phyloP scores from a whole-genome alignment of 2,888 invertebrate species.

The Cephonodes hylas region DNA sequence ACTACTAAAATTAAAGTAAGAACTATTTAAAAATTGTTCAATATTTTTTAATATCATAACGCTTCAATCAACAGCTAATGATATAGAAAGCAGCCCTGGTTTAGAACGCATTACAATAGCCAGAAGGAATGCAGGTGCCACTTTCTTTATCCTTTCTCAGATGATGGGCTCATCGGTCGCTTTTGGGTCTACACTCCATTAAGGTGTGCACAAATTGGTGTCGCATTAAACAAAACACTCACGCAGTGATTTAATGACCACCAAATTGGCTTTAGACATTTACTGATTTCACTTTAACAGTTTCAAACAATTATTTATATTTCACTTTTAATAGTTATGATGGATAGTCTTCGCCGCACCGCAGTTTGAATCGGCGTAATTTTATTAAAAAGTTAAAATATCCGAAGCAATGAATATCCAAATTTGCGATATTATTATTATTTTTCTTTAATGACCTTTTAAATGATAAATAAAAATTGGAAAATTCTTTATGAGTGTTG shows the following conservation, averaged over 20 bases:
- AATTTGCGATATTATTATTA: too few relatives aligned
- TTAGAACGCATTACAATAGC: slow-evolving; percentile 24
- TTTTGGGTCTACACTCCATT: slow-evolving; percentile 15
- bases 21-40: too few relatives aligned
- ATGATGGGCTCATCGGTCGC: slow-evolving; percentile 9
- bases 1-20: too few relatives aligned
- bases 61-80: neutral
- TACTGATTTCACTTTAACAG: slow-evolving; percentile 10
- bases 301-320: too few relatives aligned
- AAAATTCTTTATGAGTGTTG: too few relatives aligned
- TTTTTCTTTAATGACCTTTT: too few relatives aligned
- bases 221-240: slow-evolving; percentile 11
- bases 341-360: too few relatives aligned
- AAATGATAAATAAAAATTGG: too few relatives aligned
- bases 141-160: slow-evolving; percentile 41
- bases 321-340: too few relatives aligned
- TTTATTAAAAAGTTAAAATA: too few relatives aligned
- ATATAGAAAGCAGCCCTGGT: neutral
- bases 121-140: slow-evolving; percentile 42
- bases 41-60: neutral
- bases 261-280: neutral
- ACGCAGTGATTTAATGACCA: slow-evolving; percentile 4
- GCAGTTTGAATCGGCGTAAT: too few relatives aligned
- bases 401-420: too few relatives aligned
- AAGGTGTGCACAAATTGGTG: neutral